Percentiles rank a stretch among this genome's conserved stretches.
Evolutionary conservation across 2,113 vertebrate species (phyloP).

Genomic region (Heterocephalus glaber): DNA sequence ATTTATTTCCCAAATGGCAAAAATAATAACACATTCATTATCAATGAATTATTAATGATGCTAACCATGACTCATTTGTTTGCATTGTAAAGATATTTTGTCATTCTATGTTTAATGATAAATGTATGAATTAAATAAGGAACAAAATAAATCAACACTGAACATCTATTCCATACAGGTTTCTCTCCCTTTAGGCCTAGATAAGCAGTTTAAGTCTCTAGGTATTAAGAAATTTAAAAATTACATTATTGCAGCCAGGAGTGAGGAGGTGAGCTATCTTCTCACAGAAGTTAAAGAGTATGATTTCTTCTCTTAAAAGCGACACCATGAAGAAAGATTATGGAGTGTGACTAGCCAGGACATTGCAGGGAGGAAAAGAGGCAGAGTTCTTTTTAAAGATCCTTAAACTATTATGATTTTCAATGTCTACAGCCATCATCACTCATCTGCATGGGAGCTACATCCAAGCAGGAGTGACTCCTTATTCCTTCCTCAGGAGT

Average conservation of each 20-base stretch:
- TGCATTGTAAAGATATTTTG: conserved; percentile 18
- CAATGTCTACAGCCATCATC: background rate
- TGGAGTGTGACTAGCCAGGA: too few relatives aligned
- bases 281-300: background rate
- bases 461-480: too few relatives aligned
- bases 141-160: background rate
- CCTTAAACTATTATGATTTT: background rate
- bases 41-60: conserved; percentile 11
- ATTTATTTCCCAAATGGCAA: background rate
- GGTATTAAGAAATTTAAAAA: background rate
- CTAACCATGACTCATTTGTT: conserved; percentile 9
- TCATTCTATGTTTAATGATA: conserved; percentile 10
- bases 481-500: background rate
- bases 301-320: background rate
- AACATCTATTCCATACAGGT: background rate
- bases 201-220: background rate
- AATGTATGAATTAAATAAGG: background rate
- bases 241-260: background rate
- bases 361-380: too few relatives aligned
- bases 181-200: background rate
- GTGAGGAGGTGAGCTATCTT: background rate
- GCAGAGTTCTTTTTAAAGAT: background rate
- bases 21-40: background rate
- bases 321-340: background rate
- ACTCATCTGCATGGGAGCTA: background rate